Evolutionary conservation across 2,797 vertebrate species (phyloP).

Genomic region (Bradypodion pumilum): DNA sequence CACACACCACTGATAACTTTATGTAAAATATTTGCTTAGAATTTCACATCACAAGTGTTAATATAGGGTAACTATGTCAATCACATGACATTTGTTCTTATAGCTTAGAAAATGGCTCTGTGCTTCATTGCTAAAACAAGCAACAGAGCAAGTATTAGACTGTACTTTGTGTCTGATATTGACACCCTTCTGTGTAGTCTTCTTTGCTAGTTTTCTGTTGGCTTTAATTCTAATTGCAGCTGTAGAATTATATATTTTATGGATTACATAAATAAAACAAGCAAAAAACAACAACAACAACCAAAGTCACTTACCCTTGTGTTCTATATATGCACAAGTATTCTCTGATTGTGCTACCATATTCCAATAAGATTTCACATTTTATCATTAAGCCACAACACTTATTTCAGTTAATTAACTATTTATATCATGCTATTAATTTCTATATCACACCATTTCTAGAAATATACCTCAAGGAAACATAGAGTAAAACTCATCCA

Average conservation of each 20-base stretch:
- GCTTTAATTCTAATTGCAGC: background rate
- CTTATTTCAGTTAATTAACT: background rate
- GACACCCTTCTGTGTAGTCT: conserved; percentile 27
- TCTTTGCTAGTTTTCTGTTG: background rate
- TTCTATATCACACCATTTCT: background rate
- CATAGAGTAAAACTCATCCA: background rate
- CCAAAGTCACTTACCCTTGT: background rate
- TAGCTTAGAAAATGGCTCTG: conserved; percentile 6
- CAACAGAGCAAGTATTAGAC: background rate
- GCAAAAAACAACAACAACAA: too few relatives aligned
- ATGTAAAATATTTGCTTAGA: conserved; percentile 35
- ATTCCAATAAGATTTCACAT: background rate
- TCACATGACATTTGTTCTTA: conserved; percentile 16
- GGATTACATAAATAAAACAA: background rate
- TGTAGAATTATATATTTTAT: background rate
- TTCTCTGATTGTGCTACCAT: background rate
- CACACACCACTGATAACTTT: background rate
- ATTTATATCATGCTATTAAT: background rate
- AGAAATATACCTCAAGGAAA: background rate
- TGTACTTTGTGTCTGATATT: conserved; percentile 13
- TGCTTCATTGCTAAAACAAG: background rate
- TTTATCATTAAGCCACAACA: background rate
- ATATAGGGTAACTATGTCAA: conserved; percentile 16
- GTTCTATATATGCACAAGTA: background rate
- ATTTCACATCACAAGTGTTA: conserved; percentile 15